These are phyloP conservation scores for Lagopus leucura DNA, from an alignment of 2,113 vertebrate species.

Conservation along the genomic window DNA sequence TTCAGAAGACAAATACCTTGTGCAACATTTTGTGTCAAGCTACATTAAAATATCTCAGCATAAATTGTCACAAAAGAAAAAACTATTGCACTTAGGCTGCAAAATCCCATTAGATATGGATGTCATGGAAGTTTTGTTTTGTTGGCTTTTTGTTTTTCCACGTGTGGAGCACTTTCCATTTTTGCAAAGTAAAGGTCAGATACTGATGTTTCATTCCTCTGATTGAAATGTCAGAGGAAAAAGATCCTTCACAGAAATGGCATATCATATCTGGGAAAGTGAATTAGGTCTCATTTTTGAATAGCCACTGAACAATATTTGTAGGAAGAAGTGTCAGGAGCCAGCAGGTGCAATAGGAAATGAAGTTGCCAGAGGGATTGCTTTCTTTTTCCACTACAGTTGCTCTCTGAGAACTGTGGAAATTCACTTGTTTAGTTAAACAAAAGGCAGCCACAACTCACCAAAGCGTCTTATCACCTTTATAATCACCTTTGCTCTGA, in stretches of 20 bases:
- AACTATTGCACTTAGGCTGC: neutral
- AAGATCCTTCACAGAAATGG: slow-evolving; percentile 31
- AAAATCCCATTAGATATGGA: neutral
- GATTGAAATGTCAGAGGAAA: slow-evolving; percentile 66
- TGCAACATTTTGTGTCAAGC: neutral
- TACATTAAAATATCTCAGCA: neutral
- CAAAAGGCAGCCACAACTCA: slow-evolving; percentile 27
- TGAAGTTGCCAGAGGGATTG: slow-evolving; percentile 25
- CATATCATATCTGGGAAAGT: slow-evolving; percentile 27
- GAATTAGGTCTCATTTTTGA: slow-evolving; percentile 28
- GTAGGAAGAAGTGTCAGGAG: slow-evolving; percentile 3
- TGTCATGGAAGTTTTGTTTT: neutral
- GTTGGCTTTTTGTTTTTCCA: neutral
- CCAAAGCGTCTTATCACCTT: neutral
- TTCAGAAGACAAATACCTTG: neutral
- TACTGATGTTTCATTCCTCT: slow-evolving; percentile 24
- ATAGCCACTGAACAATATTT: neutral
- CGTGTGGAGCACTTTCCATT: neutral
- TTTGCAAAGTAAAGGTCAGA: neutral
- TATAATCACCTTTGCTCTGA: slow-evolving; percentile 22
- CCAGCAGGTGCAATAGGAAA: slow-evolving; percentile 26
- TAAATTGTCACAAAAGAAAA: neutral
- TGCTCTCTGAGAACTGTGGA: neutral
- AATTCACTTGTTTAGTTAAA: slow-evolving; percentile 41
- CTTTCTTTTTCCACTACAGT: neutral